These are phyloP conservation scores for Pavo muticus DNA, from an alignment of 2,113 vertebrate genomes.

Conservation along the genomic window DNA sequence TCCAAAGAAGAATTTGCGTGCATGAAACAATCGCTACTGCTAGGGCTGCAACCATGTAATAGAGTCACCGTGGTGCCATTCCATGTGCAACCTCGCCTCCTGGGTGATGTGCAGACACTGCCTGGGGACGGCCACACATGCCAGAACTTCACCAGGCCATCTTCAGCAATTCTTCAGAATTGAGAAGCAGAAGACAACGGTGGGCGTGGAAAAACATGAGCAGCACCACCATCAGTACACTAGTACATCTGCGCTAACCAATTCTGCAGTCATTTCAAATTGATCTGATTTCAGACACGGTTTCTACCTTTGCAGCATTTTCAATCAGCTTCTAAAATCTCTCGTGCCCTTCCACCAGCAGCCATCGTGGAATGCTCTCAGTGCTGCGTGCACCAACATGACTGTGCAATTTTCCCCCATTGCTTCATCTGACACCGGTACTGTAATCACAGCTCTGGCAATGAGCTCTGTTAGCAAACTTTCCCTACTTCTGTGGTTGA, in stretches of 20 bases:
- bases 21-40: neutral
- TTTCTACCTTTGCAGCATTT: neutral
- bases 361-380: neutral
- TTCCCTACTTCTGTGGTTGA: neutral
- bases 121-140: neutral
- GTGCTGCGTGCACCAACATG: conserved; percentile 20
- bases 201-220: neutral
- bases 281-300: neutral
- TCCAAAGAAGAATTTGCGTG: conserved; percentile 8
- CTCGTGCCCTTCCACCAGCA: neutral
- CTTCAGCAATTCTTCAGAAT: neutral
- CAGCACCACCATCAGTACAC: neutral
- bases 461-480: neutral
- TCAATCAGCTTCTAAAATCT: neutral
- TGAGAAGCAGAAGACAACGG: neutral
- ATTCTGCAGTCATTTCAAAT: neutral
- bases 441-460: neutral
- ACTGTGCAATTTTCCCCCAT: conserved; percentile 35
- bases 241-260: accelerated
- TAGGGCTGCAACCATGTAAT: neutral
- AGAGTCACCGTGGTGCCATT: neutral
- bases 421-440: neutral
- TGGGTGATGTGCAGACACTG: neutral
- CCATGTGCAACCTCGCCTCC: neutral
- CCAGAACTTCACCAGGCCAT: neutral